These are phyloP conservation scores for Hydrocynus forskahlii DNA, from an alignment of 2,797 vertebrate species.

Conservation along the genomic window DNA sequence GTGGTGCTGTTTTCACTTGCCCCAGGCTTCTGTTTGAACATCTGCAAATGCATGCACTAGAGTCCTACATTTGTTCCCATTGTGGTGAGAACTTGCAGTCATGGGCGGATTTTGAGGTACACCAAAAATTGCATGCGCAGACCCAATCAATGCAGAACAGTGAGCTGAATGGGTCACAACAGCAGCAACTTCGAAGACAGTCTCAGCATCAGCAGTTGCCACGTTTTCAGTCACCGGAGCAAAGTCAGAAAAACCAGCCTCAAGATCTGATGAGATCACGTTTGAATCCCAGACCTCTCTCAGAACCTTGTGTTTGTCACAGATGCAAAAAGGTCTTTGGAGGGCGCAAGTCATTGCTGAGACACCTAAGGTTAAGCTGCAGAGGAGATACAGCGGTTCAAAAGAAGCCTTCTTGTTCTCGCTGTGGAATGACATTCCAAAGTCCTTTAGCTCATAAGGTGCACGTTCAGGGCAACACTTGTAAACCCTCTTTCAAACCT, in stretches of 20 bases:
- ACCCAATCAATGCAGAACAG: constrained; percentile 62
- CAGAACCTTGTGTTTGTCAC: constrained; percentile 43
- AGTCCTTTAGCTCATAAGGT: constrained; percentile 72
- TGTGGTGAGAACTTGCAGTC: constrained; percentile 81
- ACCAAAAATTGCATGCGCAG: constrained; percentile 78
- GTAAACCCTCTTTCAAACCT: constrained; percentile 75
- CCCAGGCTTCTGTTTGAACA: constrained; percentile 80
- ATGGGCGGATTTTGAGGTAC: constrained; percentile 81
- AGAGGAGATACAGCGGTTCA: constrained; percentile 58
- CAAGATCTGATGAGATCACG: constrained; percentile 18
- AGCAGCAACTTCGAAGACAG: constrained; percentile 1
- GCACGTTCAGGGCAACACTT: constrained; percentile 76
- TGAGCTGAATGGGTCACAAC: constrained; percentile 25
- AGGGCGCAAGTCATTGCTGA: constrained; percentile 72
- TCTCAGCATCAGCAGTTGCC: constrained; percentile 7
- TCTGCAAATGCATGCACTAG: constrained; percentile 79
- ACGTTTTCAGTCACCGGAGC: background rate
- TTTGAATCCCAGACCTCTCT: constrained; percentile 20
- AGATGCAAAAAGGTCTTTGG: constrained; percentile 73
- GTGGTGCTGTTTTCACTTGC: constrained; percentile 78
- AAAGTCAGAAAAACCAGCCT: constrained; percentile 65
- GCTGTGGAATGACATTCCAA: constrained; percentile 75
- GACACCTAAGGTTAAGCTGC: constrained; percentile 77
- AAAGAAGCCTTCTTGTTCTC: constrained; percentile 66
- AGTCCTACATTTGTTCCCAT: constrained; percentile 80